Evolutionary conservation across 2,888 invertebrate species (phyloP).

Genomic region (Drosophila anomelani): DNA sequence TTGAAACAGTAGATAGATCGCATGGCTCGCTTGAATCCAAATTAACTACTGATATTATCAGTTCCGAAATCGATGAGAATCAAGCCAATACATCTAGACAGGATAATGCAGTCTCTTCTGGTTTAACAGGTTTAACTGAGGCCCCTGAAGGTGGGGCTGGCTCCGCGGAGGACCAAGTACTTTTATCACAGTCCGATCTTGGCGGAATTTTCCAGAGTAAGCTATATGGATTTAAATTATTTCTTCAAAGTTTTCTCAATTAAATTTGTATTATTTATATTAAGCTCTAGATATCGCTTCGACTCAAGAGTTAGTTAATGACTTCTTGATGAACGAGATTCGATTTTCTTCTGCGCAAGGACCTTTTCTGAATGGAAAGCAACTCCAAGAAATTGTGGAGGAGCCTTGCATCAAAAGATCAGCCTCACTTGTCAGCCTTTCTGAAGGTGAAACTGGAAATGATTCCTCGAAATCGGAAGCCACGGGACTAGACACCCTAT

Average conservation of each 20-base stretch:
- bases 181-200: constrained; percentile 4
- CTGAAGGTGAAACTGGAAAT: constrained; percentile 2
- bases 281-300: constrained; percentile 14
- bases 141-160: constrained; percentile 18
- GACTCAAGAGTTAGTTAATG: constrained; percentile 26
- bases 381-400: constrained; percentile 50
- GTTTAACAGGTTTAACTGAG: constrained; percentile 61
- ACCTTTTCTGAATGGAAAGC: not conserved
- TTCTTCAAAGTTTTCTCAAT: not conserved
- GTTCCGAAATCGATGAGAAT: constrained; percentile 42
- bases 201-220: constrained; percentile 39
- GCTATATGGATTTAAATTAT: not conserved
- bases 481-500: constrained; percentile 23
- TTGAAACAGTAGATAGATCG: constrained; percentile 56
- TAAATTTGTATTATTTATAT: not conserved
- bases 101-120: constrained; percentile 59
- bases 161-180: constrained; percentile 28
- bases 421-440: constrained; percentile 30
- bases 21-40: constrained; percentile 64
- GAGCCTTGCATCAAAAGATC: constrained; percentile 60
- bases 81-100: constrained; percentile 39
- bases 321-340: constrained; percentile 52
- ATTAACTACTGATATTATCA: constrained; percentile 57
- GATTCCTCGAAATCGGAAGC: constrained; percentile 24
- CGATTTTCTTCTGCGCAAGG: constrained; percentile 25